Evolutionary conservation across 2,888 invertebrate genomes (phyloP), one percentile per base, ranked within the genome.

Genomic region (Melolontha melolontha): DNA sequence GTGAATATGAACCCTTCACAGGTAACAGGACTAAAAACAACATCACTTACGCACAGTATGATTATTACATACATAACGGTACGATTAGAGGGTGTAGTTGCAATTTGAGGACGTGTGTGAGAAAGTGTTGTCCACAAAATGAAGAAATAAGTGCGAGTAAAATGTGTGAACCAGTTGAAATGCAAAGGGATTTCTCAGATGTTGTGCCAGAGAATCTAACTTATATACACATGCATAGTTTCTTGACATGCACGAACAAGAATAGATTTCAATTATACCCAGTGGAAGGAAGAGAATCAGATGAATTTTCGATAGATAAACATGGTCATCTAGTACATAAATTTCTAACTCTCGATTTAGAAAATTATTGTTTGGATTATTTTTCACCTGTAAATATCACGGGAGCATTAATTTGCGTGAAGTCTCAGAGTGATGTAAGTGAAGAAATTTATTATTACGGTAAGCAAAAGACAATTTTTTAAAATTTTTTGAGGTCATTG

Each of bases 111-210:
- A 47, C 67, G 2, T 71, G 71, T 59, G 42, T 71, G 44, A 63
- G 68, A 29, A 71, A 67, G 62, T 71, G 71, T 27, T 71, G 71
- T 49, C 27, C 29, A 10, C 8, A 54, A 12, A 22, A 47, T 8
- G 59, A 69, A 66, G 57, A 59, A 12, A 59, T 59, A 29, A 47
- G 59, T 11, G 0, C 34, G 10, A 17, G n/a, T 27, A 59, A 59
- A 34, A 47, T 11, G 11, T 59, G 59, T 10, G 47, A 6, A 34
- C 14, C 14, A 8, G 64, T 29, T 14, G 52, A 41, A 10, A 16
- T 41, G 8, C 27, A 1, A 10, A 54, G 64, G 16, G 50, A 52
- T 54, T 52, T 51, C 12, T 52, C 34, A 42, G 64, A 64, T 34
- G 54, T 64, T 41, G 27, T 64, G 7, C 47, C 59, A 10, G n/a